Evolutionary conservation across 2,888 invertebrate species (phyloP).

Genomic region (Peribatodes rhomboidaria): DNA sequence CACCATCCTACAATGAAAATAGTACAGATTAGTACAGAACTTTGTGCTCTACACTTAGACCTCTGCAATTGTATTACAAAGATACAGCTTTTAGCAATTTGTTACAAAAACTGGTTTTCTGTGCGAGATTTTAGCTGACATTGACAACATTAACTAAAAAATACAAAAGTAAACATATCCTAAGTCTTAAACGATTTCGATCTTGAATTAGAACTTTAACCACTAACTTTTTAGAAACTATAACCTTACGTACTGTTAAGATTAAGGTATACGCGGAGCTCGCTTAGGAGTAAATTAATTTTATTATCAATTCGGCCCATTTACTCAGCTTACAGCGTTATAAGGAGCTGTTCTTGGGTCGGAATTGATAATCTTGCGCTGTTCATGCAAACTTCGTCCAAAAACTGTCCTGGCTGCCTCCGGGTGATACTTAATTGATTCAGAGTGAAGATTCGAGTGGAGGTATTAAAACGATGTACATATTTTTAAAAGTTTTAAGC

Average conservation of each 20-base stretch:
- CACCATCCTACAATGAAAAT: no score
- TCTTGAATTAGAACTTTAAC: no score
- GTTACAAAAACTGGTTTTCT: no score
- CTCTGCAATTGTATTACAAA: no score
- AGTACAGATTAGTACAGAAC: no score
- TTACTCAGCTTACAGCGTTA: slow-evolving; percentile 48
- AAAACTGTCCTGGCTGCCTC: slow-evolving; percentile 33
- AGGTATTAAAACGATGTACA: slow-evolving; percentile 5
- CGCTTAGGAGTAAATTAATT: slow-evolving; percentile 51
- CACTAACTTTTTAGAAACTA: no score
- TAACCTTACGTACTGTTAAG: slow-evolving; percentile 17
- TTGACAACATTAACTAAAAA: no score
- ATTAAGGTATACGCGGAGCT: slow-evolving; percentile 26
- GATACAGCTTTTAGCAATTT: no score
- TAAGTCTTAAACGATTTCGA: no score
- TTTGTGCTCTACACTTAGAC: no score
- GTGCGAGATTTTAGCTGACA: no score
- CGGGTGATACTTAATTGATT: slow-evolving; percentile 25
- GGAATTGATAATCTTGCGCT: slow-evolving; percentile 47
- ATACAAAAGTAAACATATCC: no score
- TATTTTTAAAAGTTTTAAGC: neutral
- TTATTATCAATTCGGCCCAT: slow-evolving; percentile 53
- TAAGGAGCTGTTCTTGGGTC: slow-evolving; percentile 43
- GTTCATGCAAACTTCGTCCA: slow-evolving; percentile 31
- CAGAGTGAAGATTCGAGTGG: neutral